These are phyloP conservation scores for Melitaea cinxia DNA, from an alignment of 1,140 invertebrate species.

Conservation along the genomic window DNA sequence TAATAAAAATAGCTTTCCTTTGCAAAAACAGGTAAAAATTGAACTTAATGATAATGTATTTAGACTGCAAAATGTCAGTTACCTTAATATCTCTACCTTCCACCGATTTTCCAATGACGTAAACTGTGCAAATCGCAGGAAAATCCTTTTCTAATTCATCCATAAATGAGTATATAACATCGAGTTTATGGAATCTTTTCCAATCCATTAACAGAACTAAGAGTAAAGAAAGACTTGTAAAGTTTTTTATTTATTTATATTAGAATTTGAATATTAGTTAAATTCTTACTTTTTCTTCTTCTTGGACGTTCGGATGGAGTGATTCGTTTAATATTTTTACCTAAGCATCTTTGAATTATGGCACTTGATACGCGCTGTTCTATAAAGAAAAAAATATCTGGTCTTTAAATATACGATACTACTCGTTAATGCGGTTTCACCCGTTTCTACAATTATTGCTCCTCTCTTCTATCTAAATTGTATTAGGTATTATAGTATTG, in stretches of 20 bases:
- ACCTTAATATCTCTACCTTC: slow-evolving; percentile 72
- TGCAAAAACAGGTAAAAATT: no score
- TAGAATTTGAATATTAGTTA: not conserved
- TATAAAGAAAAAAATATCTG: not conserved
- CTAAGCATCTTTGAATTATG: slow-evolving; percentile 11
- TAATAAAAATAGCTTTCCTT: no score
- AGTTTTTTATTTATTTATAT: not conserved
- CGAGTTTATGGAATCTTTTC: slow-evolving; percentile 70
- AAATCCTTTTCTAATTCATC: slow-evolving; percentile 70
- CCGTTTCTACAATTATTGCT: no score
- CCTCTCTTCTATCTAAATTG: no score
- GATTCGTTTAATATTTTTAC: slow-evolving; percentile 47
- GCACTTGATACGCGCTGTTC: slow-evolving; percentile 3
- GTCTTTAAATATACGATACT: no score
- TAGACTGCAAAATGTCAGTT: no score
- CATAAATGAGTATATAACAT: slow-evolving; percentile 66
- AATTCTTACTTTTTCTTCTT: slow-evolving; percentile 48
- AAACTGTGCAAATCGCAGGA: slow-evolving; percentile 71
- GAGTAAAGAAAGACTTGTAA: not conserved
- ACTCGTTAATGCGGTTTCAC: no score
- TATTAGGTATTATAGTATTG: no score
- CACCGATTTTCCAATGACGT: slow-evolving; percentile 69
- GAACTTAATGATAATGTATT: not conserved
- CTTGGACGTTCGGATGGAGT: slow-evolving; percentile 48
- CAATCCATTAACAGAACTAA: slow-evolving; percentile 70